phyloP scores from a whole-genome alignment of 2,113 vertebrate species.

The Dasypus novemcinctus region DNA sequence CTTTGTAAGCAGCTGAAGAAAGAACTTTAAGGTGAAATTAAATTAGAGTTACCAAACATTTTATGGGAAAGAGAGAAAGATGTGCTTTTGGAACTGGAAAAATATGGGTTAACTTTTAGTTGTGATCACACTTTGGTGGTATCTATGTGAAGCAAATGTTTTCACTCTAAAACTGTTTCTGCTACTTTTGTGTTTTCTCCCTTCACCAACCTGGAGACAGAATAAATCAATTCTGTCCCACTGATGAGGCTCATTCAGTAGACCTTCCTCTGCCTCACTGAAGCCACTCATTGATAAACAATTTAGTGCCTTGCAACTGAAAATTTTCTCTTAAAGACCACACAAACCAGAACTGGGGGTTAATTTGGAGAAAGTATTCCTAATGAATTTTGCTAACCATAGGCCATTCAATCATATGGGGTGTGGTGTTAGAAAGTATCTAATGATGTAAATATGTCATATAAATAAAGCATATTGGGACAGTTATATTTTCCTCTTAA shows the following conservation, averaged over 20 bases:
- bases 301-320: background rate
- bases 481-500: background rate
- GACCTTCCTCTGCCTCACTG: background rate
- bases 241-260: background rate
- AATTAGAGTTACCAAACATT: slow-evolving; percentile 51
- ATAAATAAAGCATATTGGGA: background rate
- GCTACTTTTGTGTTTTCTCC: slow-evolving; percentile 61
- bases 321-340: background rate
- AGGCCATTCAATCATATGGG: background rate
- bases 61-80: slow-evolving; percentile 56
- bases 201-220: slow-evolving; percentile 57
- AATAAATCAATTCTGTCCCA: background rate
- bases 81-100: slow-evolving; percentile 65
- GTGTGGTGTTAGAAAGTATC: background rate
- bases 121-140: slow-evolving; percentile 72
- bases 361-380: background rate
- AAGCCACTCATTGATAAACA: background rate
- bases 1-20: background rate
- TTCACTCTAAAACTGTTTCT: slow-evolving; percentile 71
- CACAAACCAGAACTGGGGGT: background rate
- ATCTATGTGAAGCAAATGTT: slow-evolving; percentile 72
- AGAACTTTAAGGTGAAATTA: slow-evolving; percentile 36
- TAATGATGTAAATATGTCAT: background rate
- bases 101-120: slow-evolving; percentile 76
- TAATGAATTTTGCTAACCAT: background rate